phyloP scores from a whole-genome alignment of 2,797 vertebrate genomes.

The Anableps anableps region DNA sequence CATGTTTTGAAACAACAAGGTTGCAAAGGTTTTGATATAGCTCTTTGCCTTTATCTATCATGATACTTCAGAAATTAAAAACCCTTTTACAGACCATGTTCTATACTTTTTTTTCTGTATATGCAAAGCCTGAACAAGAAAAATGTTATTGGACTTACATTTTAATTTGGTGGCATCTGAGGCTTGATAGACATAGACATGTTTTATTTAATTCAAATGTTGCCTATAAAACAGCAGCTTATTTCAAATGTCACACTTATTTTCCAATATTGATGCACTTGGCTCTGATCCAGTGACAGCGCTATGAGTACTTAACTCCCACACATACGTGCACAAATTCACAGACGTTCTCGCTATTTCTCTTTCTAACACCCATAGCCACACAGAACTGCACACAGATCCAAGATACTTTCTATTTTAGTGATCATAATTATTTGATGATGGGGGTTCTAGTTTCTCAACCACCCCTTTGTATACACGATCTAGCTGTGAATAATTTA shows the following conservation, averaged over 20 bases:
- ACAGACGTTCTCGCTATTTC: conserved; percentile 24
- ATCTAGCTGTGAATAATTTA: conserved; percentile 89
- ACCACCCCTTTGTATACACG: conserved; percentile 80
- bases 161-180: not conserved
- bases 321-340: conserved; percentile 22
- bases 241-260: conserved; percentile 23
- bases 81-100: not conserved
- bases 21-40: not conserved
- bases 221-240: not conserved
- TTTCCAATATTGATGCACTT: conserved; percentile 39
- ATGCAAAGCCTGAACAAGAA: not conserved
- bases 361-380: conserved; percentile 27
- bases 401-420: conserved; percentile 61
- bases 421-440: conserved; percentile 84
- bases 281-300: conserved; percentile 42
- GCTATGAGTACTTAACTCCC: conserved; percentile 45
- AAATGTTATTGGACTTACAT: too few species aligned
- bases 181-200: not conserved
- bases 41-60: not conserved
- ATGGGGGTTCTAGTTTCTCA: conserved; percentile 83
- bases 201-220: not conserved
- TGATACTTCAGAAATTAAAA: not conserved
- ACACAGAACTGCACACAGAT: conserved; percentile 28
- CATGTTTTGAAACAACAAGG: not conserved
- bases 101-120: not conserved